Conservation (phyloP, 2,113 vertebrate genomes). For the Theristicus caerulescens region DNA sequence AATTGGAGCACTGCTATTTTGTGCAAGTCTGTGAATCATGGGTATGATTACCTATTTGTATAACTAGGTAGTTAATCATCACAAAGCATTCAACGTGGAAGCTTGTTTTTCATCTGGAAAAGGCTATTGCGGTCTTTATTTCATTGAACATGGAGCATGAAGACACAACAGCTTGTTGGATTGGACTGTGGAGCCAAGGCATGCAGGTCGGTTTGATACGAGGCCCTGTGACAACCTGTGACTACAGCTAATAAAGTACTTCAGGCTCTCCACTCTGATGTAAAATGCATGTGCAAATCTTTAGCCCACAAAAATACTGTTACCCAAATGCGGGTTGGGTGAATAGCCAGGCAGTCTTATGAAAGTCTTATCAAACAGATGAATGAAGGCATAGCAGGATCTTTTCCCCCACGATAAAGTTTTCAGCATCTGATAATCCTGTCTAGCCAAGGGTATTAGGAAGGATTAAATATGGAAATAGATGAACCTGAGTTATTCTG, state of each 20-base stretch:
- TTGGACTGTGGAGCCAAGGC: neutral
- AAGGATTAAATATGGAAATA: neutral
- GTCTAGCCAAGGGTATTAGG: neutral
- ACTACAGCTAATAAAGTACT: neutral
- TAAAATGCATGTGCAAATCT: neutral
- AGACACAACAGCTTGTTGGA: neutral
- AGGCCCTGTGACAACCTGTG: neutral
- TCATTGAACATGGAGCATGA: neutral
- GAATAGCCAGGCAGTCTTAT: neutral
- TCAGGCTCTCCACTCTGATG: neutral
- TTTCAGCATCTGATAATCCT: neutral
- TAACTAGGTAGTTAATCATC: neutral
- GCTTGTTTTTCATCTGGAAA: neutral
- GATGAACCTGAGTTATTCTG: neutral
- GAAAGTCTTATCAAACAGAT: neutral
- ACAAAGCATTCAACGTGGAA: neutral
- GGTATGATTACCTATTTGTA: neutral
- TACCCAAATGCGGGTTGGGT: neutral
- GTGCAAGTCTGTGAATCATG: neutral
- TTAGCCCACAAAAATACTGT: neutral
- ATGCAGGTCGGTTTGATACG: neutral
- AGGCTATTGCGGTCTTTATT: neutral
- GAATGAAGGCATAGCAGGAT: neutral
- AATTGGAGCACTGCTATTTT: neutral
- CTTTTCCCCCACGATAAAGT: neutral